These are phyloP conservation scores for Halichondria panicea DNA, from an alignment of 37 sponge, comb jelly and placozoan genomes.

Conservation along the genomic window DNA sequence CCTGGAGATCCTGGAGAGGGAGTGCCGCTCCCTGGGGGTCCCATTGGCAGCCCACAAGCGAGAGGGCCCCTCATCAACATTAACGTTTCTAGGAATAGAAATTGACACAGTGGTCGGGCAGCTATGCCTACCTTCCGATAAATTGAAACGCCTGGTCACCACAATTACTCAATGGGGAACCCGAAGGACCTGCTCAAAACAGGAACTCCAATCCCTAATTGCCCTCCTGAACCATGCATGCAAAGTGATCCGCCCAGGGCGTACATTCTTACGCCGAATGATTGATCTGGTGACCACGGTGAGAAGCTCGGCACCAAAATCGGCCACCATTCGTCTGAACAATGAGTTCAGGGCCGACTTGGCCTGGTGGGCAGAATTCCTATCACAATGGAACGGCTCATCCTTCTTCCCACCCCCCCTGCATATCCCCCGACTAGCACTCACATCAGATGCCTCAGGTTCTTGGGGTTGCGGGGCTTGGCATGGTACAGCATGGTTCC, in stretches of 20 bases:
- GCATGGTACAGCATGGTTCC: not conserved
- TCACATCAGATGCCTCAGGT: constrained; percentile 29
- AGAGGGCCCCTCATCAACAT: not conserved
- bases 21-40: not conserved
- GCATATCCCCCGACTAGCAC: not conserved
- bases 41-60: constrained; percentile 11
- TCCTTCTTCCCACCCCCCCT: not conserved
- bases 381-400: constrained; percentile 37
- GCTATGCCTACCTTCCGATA: constrained; percentile 4
- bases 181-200: not conserved
- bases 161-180: not conserved
- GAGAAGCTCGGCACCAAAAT: not conserved
- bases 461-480: constrained; percentile 37
- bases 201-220: constrained; percentile 30
- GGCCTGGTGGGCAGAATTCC: constrained; percentile 36
- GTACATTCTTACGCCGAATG: not conserved
- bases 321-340: constrained; percentile 26
- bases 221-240: constrained; percentile 22
- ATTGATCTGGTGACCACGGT: not conserved
- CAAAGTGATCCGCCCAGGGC: constrained; percentile 32
- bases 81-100: constrained; percentile 3
- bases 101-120: constrained; percentile 2
- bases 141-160: not conserved
- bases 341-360: constrained; percentile 41
- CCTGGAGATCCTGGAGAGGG: not conserved